Evolutionary conservation across 2,113 vertebrate species (phyloP).

Genomic region (Anguilla rostrata): DNA sequence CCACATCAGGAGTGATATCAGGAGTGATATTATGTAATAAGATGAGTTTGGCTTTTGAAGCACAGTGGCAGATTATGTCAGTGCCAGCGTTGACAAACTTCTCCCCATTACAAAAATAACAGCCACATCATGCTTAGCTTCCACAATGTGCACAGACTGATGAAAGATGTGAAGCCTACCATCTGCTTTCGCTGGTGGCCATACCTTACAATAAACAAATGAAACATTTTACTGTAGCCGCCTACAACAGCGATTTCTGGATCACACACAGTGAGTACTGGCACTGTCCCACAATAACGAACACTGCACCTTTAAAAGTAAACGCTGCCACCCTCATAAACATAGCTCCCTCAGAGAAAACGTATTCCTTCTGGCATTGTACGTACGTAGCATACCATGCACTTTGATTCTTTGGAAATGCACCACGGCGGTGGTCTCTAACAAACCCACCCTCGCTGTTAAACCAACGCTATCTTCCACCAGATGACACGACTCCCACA

Average conservation of each 20-base stretch:
- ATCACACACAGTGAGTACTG: not conserved
- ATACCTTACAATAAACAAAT: not conserved
- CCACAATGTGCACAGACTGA: not conserved
- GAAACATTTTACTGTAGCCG: not conserved
- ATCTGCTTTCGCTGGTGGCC: not conserved
- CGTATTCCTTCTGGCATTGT: not conserved
- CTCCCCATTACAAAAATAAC: not conserved
- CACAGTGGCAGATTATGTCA: not conserved
- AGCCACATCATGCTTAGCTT: not conserved
- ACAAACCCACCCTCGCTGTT: not conserved
- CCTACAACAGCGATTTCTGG: not conserved
- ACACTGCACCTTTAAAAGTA: not conserved
- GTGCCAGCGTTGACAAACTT: not conserved
- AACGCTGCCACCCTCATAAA: not conserved
- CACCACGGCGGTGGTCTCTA: not conserved
- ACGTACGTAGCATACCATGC: not conserved
- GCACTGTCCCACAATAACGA: not conserved
- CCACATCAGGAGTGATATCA: too few species aligned
- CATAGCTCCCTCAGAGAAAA: not conserved
- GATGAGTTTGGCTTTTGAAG: not conserved
- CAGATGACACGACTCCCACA: too few species aligned
- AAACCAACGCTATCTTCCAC: too few species aligned
- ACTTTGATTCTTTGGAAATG: not conserved
- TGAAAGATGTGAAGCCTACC: not conserved
- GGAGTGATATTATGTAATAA: too few species aligned